Percentiles rank a stretch among this genome's conserved stretches.
Conservation (phyloP, 1,140 invertebrate species). For the Lasaia peninsularis region DNA sequence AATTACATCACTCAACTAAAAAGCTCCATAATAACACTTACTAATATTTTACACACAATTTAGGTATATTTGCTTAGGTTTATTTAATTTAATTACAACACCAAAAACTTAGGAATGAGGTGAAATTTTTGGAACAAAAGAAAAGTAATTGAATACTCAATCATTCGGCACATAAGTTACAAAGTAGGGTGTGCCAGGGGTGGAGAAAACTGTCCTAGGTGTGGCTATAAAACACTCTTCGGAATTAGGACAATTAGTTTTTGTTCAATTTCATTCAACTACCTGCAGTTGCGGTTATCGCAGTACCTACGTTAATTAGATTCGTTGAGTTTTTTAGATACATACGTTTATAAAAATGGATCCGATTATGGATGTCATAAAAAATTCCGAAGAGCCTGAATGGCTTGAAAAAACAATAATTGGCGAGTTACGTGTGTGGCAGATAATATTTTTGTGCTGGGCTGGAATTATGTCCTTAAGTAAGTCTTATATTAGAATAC, state of each 20-base stretch:
- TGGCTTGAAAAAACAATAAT: constrained; percentile 80
- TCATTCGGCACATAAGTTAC: constrained; percentile 25
- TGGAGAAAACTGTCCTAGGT: constrained; percentile 51
- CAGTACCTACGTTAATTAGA: constrained; percentile 4
- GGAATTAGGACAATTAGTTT: constrained; percentile 64
- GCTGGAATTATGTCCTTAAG: constrained; percentile 75
- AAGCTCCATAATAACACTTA: no score
- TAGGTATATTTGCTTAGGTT: background rate
- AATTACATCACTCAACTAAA: background rate
- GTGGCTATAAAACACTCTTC: constrained; percentile 66
- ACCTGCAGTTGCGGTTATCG: constrained; percentile 2
- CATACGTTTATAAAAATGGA: constrained; percentile 35
- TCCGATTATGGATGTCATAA: constrained; percentile 59
- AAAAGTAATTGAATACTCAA: background rate
- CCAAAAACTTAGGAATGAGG: constrained; percentile 17
- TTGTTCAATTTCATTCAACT: constrained; percentile 32
- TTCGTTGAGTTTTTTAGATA: background rate
- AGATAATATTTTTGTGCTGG: constrained; percentile 80
- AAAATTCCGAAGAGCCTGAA: constrained; percentile 72
- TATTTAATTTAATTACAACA: background rate
- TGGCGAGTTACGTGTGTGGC: constrained; percentile 80
- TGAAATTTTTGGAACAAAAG: constrained; percentile 10
- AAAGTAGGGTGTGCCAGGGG: constrained; percentile 52
- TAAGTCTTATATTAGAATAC: constrained; percentile 52
- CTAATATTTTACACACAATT: background rate